Evolutionary conservation across 37 sponge, comb jelly and placozoan species (phyloP).

Genomic region (Mnemiopsis leidyi): DNA sequence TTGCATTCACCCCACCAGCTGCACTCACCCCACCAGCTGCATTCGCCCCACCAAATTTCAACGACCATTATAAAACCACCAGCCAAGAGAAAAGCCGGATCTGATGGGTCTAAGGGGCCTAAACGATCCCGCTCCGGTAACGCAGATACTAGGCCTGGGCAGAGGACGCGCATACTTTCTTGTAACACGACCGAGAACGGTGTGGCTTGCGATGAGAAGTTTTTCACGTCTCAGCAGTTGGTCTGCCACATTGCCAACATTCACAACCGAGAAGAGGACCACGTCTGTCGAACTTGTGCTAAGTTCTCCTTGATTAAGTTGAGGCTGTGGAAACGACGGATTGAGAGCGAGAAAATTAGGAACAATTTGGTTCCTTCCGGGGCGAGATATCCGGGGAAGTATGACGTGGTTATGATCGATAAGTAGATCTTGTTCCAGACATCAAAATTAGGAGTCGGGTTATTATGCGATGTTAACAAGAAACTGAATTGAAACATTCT

Average conservation of each 20-base stretch:
- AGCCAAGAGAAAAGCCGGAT: neutral
- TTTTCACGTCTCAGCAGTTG: neutral
- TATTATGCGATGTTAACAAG: too few relatives aligned
- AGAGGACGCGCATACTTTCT: neutral
- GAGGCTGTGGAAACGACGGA: neutral
- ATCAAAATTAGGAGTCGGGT: too few relatives aligned
- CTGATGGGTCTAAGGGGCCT: neutral
- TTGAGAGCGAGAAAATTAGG: conserved; percentile 12
- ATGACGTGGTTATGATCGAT: neutral
- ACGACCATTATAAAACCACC: neutral
- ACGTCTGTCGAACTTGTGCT: conserved; percentile 40
- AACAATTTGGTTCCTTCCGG: neutral
- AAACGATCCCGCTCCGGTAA: neutral
- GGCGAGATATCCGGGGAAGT: neutral
- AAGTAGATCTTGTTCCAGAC: too few relatives aligned
- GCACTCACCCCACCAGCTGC: neutral
- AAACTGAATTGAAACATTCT: too few relatives aligned
- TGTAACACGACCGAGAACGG: neutral
- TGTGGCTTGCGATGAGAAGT: conserved; percentile 32
- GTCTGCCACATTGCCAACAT: conserved; percentile 62
- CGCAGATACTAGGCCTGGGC: neutral
- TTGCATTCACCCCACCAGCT: neutral
- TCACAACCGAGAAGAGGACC: neutral
- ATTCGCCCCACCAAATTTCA: neutral
- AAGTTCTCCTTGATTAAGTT: neutral